phyloP scores from a whole-genome alignment of 1,140 invertebrate genomes.

The Microplitis mediator region DNA sequence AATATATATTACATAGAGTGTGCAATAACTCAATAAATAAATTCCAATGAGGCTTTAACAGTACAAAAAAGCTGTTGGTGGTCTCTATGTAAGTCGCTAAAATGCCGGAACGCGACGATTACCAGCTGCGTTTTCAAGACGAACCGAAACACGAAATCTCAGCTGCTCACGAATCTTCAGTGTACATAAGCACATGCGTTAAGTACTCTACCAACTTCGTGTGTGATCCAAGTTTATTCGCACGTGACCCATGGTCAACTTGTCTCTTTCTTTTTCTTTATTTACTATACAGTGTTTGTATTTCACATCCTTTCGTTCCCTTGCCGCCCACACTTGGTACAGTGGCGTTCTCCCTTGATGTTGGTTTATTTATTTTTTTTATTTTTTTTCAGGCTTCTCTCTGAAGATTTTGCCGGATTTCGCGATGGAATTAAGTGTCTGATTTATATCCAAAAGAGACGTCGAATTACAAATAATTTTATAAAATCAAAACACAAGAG shows the following conservation, averaged over 20 bases:
- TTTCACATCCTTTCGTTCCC: conserved; percentile 53
- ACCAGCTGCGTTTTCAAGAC: conserved; percentile 12
- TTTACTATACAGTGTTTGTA: conserved; percentile 49
- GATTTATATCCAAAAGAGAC: conserved; percentile 39
- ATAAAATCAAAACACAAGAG: background rate
- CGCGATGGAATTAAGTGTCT: conserved; percentile 43
- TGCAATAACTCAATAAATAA: conserved; percentile 14
- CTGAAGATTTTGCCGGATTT: conserved; percentile 26
- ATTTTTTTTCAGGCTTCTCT: conserved; percentile 2
- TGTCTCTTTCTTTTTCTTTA: conserved; percentile 12
- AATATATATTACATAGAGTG: no score
- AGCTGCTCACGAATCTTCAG: conserved; percentile 1
- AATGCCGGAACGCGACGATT: conserved; percentile 1
- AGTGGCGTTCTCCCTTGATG: conserved; percentile 21
- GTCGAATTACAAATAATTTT: background rate
- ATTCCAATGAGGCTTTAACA: conserved; percentile 7
- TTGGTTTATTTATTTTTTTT: conserved; percentile 9
- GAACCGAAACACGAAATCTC: conserved; percentile 11
- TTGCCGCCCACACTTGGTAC: conserved; percentile 46
- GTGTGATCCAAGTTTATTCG: conserved; percentile 30
- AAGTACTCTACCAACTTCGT: conserved; percentile 24
- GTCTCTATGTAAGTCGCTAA: conserved; percentile 8
- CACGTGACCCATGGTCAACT: conserved; percentile 22
- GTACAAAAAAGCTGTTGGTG: conserved; percentile 12
- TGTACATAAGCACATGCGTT: conserved; percentile 15